phyloP scores from a whole-genome alignment of 2,797 vertebrate genomes.

The Brachyalestes nurse region DNA sequence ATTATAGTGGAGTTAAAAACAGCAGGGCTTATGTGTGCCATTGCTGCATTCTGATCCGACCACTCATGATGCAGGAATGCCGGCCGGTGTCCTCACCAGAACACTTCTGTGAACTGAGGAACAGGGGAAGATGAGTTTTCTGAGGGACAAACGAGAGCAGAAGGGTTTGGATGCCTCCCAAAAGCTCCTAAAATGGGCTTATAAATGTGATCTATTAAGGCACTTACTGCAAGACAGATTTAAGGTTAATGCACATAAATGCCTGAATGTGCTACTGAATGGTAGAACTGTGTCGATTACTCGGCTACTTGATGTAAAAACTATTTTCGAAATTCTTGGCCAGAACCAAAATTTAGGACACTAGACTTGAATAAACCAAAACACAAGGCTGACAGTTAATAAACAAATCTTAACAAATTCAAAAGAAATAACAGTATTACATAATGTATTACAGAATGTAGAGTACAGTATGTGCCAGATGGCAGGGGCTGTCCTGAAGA shows the following conservation, averaged over 20 bases:
- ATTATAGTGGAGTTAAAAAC: conserved; percentile 46
- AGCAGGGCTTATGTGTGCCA: conserved; percentile 42
- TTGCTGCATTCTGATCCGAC: conserved; percentile 11
- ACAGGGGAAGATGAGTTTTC: background rate
- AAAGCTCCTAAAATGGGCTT: conserved; percentile 15
- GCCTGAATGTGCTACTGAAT: background rate
- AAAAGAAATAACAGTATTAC: too few relatives aligned
- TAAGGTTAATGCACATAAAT: background rate
- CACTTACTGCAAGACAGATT: background rate
- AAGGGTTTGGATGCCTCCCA: conserved; percentile 25
- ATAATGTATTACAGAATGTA: too few relatives aligned
- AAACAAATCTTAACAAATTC: too few relatives aligned
- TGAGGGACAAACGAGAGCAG: background rate
- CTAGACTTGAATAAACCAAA: too few relatives aligned
- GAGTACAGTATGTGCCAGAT: too few relatives aligned
- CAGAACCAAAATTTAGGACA: too few relatives aligned
- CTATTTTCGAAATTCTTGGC: too few relatives aligned
- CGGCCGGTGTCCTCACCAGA: conserved; percentile 13
- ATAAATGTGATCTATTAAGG: conserved; percentile 7
- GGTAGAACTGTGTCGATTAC: background rate
- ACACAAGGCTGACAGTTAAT: too few relatives aligned
- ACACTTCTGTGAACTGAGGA: conserved; percentile 11
- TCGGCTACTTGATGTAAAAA: too few relatives aligned
- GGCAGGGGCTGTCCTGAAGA: too few relatives aligned
- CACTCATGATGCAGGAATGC: conserved; percentile 35